phyloP scores from a whole-genome alignment of 2,888 invertebrate species.

The Polia nebulosa region DNA sequence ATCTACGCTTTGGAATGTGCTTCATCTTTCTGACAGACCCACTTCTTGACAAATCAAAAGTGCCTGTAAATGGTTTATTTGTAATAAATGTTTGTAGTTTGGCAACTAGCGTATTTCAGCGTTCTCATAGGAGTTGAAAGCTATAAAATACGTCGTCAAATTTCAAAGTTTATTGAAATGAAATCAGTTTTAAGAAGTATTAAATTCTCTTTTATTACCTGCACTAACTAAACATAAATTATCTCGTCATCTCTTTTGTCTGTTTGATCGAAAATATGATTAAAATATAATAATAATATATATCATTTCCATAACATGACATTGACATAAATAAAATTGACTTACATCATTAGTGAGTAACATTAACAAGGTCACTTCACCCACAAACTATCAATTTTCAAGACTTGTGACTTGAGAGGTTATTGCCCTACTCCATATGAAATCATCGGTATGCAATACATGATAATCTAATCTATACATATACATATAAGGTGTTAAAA shows the following conservation, averaged over 20 bases:
- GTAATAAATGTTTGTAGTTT: constrained; percentile 30
- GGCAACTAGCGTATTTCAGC: background rate
- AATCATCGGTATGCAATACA: constrained; percentile 41
- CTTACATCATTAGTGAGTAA: constrained; percentile 28
- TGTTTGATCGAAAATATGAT: background rate
- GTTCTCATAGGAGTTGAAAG: background rate
- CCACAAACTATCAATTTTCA: constrained; percentile 15
- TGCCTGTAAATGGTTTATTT: no score
- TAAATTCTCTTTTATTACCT: background rate
- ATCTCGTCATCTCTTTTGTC: background rate
- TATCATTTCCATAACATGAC: constrained; percentile 33
- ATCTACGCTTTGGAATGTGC: no score
- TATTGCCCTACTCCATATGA: constrained; percentile 38
- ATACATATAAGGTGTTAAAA: no score
- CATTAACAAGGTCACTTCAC: constrained; percentile 45
- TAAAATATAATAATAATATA: background rate
- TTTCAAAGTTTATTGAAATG: background rate
- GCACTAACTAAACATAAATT: background rate
- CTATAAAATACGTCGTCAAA: constrained; percentile 2
- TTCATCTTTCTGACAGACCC: no score
- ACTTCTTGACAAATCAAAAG: no score
- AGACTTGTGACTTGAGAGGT: constrained; percentile 25
- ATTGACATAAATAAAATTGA: constrained; percentile 55
- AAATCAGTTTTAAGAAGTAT: background rate
- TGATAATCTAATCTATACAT: no score